Evolutionary conservation across 2,888 invertebrate genomes (phyloP).

Genomic region (Vanessa cardui): DNA sequence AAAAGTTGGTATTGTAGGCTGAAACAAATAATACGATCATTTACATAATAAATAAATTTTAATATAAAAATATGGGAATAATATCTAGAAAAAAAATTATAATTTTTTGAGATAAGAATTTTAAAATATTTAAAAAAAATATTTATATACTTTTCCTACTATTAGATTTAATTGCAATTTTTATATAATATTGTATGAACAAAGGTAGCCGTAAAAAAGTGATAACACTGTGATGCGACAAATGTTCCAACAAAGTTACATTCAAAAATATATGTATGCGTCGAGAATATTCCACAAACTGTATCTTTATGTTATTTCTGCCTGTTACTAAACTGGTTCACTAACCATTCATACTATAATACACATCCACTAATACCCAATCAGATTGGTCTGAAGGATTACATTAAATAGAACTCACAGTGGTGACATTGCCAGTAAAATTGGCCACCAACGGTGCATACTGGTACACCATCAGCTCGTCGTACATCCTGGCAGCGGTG

Average conservation of each 20-base stretch:
- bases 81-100: too few species aligned
- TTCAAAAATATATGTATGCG: neutral
- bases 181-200: too few species aligned
- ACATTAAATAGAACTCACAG: constrained; percentile 52
- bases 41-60: neutral
- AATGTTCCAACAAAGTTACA: neutral
- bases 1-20: constrained; percentile 80
- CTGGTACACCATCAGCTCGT: constrained; percentile 78
- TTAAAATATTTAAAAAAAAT: too few species aligned
- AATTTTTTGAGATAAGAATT: too few species aligned
- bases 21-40: constrained; percentile 47
- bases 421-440: constrained; percentile 63
- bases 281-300: neutral
- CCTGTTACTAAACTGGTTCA: too few species aligned
- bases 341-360: too few species aligned
- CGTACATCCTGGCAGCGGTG: constrained; percentile 71
- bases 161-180: too few species aligned
- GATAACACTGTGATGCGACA: too few species aligned
- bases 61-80: neutral
- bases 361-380: too few species aligned
- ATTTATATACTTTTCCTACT: too few species aligned
- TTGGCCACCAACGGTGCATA: constrained; percentile 63
- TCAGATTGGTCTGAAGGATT: neutral
- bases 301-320: neutral
- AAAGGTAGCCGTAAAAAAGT: too few species aligned